Conservation (phyloP, 1,140 invertebrate genomes). For the Uloborus diversus region DNA sequence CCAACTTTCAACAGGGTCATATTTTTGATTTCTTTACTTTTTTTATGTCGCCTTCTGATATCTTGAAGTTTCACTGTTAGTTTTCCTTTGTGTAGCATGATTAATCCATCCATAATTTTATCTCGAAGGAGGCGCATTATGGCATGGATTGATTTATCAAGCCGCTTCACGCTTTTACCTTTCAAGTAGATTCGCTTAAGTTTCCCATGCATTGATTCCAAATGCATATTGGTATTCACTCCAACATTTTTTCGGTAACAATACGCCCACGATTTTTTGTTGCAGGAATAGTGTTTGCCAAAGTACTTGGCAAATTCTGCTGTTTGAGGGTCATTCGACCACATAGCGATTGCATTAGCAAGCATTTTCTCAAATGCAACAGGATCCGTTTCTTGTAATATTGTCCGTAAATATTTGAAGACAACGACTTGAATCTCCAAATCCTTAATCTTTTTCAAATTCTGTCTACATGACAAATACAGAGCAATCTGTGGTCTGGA, state of each 20-base stretch:
- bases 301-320: slow-evolving; percentile 14
- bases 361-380: not conserved
- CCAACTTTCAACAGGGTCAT: too few species aligned
- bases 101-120: slow-evolving; percentile 71
- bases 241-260: slow-evolving; percentile 11
- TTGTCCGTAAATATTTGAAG: slow-evolving; percentile 1
- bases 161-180: slow-evolving; percentile 22
- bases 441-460: not conserved
- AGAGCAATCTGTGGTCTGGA: not conserved
- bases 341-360: not conserved
- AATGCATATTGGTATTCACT: slow-evolving; percentile 38
- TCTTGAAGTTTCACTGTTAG: slow-evolving; percentile 78
- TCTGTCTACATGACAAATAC: slow-evolving; percentile 23
- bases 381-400: not conserved
- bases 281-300: not conserved
- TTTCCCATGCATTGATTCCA: slow-evolving; percentile 20
- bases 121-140: slow-evolving; percentile 64
- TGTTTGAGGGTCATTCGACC: not conserved
- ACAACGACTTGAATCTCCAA: not conserved
- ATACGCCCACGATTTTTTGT: not conserved
- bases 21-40: not conserved
- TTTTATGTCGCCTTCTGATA: slow-evolving; percentile 68
- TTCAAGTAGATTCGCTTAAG: slow-evolving; percentile 39
- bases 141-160: slow-evolving; percentile 62
- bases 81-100: not conserved